A percentile compares a stretch with the other conserved stretches of the same genome.
phyloP scores from a whole-genome alignment of 2,888 invertebrate species.

The Polymixis lichenea region DNA sequence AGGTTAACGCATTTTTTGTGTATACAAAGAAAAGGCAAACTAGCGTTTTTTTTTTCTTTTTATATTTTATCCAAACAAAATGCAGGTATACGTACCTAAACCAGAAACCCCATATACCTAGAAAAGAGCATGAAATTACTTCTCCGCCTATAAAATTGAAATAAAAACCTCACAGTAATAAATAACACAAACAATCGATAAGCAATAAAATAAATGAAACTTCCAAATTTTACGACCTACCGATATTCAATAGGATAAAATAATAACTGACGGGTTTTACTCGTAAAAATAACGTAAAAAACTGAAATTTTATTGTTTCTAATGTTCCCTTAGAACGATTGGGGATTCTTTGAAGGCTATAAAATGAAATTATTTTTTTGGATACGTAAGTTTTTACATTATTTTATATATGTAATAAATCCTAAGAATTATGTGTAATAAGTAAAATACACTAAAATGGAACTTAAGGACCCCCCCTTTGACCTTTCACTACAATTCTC shows the following conservation, averaged over 20 bases:
- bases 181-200: constrained; percentile 59
- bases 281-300: constrained; percentile 64
- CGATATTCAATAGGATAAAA: constrained; percentile 62
- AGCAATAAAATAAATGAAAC: constrained; percentile 66
- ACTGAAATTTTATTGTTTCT: constrained; percentile 57
- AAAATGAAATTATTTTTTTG: constrained; percentile 51
- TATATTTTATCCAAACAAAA: too few species aligned
- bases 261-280: constrained; percentile 52
- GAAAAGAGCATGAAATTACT: constrained; percentile 29
- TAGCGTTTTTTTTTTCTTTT: not conserved
- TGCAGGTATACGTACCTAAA: not conserved
- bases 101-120: not conserved
- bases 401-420: not conserved
- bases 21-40: not conserved
- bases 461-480: too few species aligned
- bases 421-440: not conserved
- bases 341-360: constrained; percentile 19
- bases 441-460: not conserved
- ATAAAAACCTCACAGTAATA: constrained; percentile 61
- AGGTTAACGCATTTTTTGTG: not conserved
- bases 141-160: constrained; percentile 58
- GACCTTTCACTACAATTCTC: too few species aligned
- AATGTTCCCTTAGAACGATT: constrained; percentile 45
- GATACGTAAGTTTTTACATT: constrained; percentile 34
- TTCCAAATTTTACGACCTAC: constrained; percentile 62